phyloP scores from a whole-genome alignment of 2,113 vertebrate genomes.

The Spilogale gracilis region DNA sequence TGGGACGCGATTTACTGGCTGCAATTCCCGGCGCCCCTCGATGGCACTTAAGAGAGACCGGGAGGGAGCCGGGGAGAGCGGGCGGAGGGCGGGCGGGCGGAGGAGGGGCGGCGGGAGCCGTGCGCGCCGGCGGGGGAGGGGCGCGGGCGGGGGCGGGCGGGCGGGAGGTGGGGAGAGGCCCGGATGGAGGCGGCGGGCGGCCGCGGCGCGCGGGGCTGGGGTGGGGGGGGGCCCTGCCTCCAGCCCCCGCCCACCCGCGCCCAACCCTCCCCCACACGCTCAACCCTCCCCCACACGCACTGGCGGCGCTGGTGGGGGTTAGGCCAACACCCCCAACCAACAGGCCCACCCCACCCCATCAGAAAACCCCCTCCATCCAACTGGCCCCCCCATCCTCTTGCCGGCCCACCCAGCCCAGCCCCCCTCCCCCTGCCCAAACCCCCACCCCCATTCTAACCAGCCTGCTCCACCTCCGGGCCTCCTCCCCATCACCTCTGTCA shows the following conservation, averaged over 20 bases:
- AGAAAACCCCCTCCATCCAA: neutral
- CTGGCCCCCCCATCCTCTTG: neutral
- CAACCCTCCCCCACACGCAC: conserved; percentile 53
- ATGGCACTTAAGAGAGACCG: conserved; percentile 78
- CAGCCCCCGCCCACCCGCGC: conserved; percentile 81
- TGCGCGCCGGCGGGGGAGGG: conserved; percentile 77
- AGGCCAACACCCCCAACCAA: neutral
- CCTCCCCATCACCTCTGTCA: neutral
- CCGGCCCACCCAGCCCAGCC: neutral
- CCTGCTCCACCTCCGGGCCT: conserved; percentile 40
- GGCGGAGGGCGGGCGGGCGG: conserved; percentile 68
- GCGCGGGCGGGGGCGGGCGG: conserved; percentile 76
- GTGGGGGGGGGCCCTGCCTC: conserved; percentile 40
- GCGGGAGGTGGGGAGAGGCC: conserved; percentile 68
- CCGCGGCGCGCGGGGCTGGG: conserved; percentile 71
- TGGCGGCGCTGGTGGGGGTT: conserved; percentile 21
- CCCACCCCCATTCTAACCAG: neutral
- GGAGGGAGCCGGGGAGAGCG: conserved; percentile 78
- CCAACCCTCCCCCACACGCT: conserved; percentile 54
- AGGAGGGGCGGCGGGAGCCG: conserved; percentile 77
- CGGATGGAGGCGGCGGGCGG: conserved; percentile 79
- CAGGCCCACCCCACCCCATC: neutral
- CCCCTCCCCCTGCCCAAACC: neutral
- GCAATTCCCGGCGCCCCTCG: conserved; percentile 78
- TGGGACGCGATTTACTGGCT: conserved; percentile 81